A percentile compares a stretch with the other conserved stretches of the same genome.
Conservation (phyloP, 2,888 invertebrate species). For the Caprella mutica region DNA sequence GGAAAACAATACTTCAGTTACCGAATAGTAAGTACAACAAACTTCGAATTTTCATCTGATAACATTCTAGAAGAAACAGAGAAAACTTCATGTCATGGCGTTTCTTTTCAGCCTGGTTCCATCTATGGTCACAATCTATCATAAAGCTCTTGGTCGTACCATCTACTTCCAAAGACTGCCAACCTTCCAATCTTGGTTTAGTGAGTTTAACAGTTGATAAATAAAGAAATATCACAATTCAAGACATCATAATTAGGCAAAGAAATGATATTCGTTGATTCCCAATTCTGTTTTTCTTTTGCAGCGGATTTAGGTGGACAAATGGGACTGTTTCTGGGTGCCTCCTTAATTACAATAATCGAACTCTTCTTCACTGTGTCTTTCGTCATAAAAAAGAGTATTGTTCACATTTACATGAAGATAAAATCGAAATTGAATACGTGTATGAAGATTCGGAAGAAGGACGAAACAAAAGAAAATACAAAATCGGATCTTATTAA, state of each 20-base stretch:
- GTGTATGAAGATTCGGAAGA: no score
- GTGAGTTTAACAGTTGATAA: constrained; percentile 7
- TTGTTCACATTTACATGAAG: no score
- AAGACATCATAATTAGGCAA: neutral
- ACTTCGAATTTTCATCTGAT: no score
- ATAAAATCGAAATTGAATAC: no score
- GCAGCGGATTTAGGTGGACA: constrained; percentile 21
- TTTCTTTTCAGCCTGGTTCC: constrained; percentile 1
- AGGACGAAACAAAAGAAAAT: no score
- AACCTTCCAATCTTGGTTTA: constrained; percentile 21
- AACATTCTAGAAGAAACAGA: no score
- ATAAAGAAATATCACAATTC: neutral
- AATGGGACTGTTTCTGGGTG: constrained; percentile 23
- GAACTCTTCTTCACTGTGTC: constrained; percentile 19
- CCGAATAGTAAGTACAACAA: no score
- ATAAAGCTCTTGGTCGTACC: constrained; percentile 8
- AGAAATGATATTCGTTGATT: neutral
- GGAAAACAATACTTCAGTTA: no score
- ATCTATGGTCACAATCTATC: constrained; percentile 12
- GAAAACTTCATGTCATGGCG: no score
- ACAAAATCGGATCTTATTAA: no score
- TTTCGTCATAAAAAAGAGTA: no score
- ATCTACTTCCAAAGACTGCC: constrained; percentile 14
- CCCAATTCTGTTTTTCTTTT: neutral
- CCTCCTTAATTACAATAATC: constrained; percentile 20